These are phyloP conservation scores for Ptychobarbus kaznakovi DNA, from an alignment of 2,797 vertebrate species.

Conservation along the genomic window DNA sequence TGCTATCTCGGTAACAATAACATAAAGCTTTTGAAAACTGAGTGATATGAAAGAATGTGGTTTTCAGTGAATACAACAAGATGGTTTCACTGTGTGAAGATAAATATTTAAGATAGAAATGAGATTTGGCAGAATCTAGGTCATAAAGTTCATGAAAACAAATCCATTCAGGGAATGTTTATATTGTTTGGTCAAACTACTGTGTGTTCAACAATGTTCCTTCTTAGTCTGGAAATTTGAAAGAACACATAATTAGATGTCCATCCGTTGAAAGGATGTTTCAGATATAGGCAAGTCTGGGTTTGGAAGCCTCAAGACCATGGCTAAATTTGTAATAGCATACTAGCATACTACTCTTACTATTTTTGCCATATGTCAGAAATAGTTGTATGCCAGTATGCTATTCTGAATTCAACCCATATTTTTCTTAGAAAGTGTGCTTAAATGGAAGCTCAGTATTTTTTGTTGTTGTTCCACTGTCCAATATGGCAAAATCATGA, in stretches of 20 bases:
- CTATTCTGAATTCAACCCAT: not conserved
- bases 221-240: slow-evolving; percentile 28
- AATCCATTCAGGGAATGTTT: slow-evolving; percentile 32
- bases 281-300: slow-evolving; percentile 26
- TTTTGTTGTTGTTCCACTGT: not conserved
- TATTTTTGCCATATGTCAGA: slow-evolving; percentile 10
- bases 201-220: slow-evolving; percentile 34
- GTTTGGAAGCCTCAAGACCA: slow-evolving; percentile 30
- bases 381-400: not conserved
- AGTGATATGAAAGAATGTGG: slow-evolving; percentile 23
- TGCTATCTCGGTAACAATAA: slow-evolving; percentile 24
- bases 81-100: slow-evolving; percentile 33
- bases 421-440: slow-evolving; percentile 14
- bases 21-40: slow-evolving; percentile 39
- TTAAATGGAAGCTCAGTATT: not conserved
- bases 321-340: slow-evolving; percentile 22
- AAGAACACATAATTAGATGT: slow-evolving; percentile 39
- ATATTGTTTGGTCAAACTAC: slow-evolving; percentile 32
- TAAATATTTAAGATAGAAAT: slow-evolving; percentile 54
- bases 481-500: not conserved
- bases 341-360: slow-evolving; percentile 8
- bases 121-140: slow-evolving; percentile 39
- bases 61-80: slow-evolving; percentile 46
- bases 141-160: slow-evolving; percentile 50
- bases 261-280: slow-evolving; percentile 31